Conservation (phyloP, 2,113 vertebrate species). For the Alligator mississippiensis region DNA sequence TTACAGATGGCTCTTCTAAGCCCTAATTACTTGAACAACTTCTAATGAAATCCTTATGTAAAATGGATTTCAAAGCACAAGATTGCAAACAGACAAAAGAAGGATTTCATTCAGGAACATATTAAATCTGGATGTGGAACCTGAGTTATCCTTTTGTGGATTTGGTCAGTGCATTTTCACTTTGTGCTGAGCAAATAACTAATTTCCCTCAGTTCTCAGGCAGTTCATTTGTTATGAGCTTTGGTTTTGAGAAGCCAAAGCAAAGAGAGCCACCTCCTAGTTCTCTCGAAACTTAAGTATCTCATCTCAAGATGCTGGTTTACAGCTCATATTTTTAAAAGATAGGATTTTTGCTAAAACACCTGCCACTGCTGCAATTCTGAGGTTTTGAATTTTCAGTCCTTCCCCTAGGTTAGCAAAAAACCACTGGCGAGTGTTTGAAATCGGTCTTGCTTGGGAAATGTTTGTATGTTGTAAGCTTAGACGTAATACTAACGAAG, state of each 20-base stretch:
- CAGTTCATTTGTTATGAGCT: neutral
- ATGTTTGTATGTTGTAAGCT: conserved; percentile 42
- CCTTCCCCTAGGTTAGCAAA: neutral
- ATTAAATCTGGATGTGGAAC: conserved; percentile 8
- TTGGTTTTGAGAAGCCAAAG: neutral
- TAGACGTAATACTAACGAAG: conserved; percentile 45
- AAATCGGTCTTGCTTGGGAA: conserved; percentile 44
- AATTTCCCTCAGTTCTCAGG: neutral
- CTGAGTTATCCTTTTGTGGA: neutral
- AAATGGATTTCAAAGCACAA: neutral
- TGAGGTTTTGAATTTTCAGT: neutral
- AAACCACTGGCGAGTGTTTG: neutral
- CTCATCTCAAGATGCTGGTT: neutral
- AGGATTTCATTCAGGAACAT: neutral
- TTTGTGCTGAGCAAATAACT: neutral
- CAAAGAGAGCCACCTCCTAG: neutral
- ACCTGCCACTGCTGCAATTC: neutral
- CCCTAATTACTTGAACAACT: neutral
- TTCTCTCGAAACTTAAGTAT: neutral
- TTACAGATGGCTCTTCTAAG: neutral
- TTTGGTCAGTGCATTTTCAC: neutral
- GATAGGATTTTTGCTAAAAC: neutral
- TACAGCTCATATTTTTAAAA: neutral
- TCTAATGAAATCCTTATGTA: neutral
- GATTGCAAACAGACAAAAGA: neutral